Evolutionary conservation across 53 echinoderm and acorn worm genomes (phyloP).

Genomic region (Patiria pectinifera): DNA sequence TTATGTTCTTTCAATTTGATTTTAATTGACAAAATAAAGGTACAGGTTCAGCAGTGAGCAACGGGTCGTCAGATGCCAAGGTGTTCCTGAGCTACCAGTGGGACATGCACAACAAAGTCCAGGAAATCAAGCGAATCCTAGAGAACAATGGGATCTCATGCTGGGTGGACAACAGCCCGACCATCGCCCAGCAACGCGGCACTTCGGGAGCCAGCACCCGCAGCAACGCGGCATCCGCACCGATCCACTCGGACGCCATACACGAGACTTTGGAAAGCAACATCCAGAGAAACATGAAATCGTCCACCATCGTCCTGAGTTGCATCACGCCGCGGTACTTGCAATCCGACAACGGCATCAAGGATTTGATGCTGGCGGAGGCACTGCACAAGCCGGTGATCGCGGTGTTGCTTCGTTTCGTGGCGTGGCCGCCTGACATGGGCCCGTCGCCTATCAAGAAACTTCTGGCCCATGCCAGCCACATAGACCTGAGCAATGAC

Average conservation of each 20-base stretch:
- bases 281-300: conserved; percentile 92
- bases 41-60: conserved; percentile 36
- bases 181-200: conserved; percentile 83
- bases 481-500: conserved; percentile 93
- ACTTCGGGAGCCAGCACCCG: conserved; percentile 75
- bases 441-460: conserved; percentile 88
- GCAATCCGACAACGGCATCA: conserved; percentile 94
- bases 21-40: conserved; percentile 14
- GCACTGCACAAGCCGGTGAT: conserved; percentile 83
- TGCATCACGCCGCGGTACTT: conserved; percentile 93
- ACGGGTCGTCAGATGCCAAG: conserved; percentile 62
- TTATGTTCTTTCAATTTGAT: background rate
- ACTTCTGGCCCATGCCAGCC: conserved; percentile 82
- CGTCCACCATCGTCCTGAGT: conserved; percentile 81
- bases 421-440: conserved; percentile 95
- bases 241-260: conserved; percentile 20
- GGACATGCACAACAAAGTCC: conserved; percentile 97
- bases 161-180: conserved; percentile 92
- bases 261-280: conserved; percentile 81
- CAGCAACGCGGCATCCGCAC: background rate
- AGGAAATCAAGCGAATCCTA: conserved; percentile 87
- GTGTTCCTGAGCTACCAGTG: conserved; percentile 99
- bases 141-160: conserved; percentile 92
- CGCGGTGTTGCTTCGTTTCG: conserved; percentile 85
- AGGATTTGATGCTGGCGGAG: conserved; percentile 90